Conservation (phyloP, 2,113 vertebrate genomes). For the Jaculus jaculus region DNA sequence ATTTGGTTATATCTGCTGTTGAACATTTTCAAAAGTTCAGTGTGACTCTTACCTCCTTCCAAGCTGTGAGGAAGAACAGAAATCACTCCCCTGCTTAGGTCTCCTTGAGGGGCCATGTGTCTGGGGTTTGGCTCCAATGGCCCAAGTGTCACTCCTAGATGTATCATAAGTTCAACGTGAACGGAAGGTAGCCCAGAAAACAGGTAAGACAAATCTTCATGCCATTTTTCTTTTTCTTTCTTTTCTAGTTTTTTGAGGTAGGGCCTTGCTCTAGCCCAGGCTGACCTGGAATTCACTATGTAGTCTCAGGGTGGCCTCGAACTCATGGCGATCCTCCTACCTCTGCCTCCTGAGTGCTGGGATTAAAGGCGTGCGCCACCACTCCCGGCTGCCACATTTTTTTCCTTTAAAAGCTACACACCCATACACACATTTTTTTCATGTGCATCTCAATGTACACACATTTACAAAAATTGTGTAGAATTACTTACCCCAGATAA, state of each 20-base stretch:
- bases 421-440: not conserved
- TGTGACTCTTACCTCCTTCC: not conserved
- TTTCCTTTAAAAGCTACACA: not conserved
- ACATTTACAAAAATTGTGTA: not conserved
- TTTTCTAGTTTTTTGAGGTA: too few species aligned
- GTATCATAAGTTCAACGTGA: not conserved
- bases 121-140: not conserved
- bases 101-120: fast-evolving
- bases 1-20: not conserved
- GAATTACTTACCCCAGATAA: not conserved
- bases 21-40: not conserved
- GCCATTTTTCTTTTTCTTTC: not conserved
- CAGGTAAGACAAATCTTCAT: not conserved
- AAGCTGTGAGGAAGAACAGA: not conserved
- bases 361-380: too few species aligned
- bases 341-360: too few species aligned
- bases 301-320: too few species aligned
- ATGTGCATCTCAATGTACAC: not conserved
- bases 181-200: not conserved
- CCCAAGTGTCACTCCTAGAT: not conserved
- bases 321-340: too few species aligned
- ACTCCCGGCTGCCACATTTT: not conserved
- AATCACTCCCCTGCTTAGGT: not conserved
- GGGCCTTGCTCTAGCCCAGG: too few species aligned
- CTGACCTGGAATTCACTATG: too few species aligned